Base-by-base conservation (phyloP, 2,113 vertebrate genomes). In the Calypte anna region DNA sequence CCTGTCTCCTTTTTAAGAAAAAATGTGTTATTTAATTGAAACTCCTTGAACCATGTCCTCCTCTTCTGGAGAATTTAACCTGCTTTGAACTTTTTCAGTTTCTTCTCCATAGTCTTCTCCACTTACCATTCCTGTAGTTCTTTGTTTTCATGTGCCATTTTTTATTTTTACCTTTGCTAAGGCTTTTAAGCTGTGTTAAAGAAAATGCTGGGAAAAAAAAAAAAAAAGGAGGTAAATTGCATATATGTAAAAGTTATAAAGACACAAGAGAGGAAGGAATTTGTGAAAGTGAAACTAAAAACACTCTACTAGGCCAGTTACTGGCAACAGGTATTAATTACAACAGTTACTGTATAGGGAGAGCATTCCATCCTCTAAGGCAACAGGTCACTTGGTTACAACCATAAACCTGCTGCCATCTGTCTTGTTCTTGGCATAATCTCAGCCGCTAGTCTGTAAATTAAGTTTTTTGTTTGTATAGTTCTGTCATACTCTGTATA, bases 1-100 rank as follows among this genome's bases (percentile, higher is more conserved):
- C 38, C n/a, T 77, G 11, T 86, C 44, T 89, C 38, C 21, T 91
- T 92, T 83, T 81, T 67, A 87, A 96, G 69, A 86, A 81, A 91
- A 82, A 81, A 9, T 51, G 11, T 69, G 54, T 58, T 89, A 51
- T 85, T 91, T 75, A 54, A 54, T 84, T 94, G 69, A 84, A 92
- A 72, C 33, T 78, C 12, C 38, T 78, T 86, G 44, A 86, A 51
- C 17, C 18, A 8, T 81, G 59, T 46, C 86, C 64, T 74, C 19
- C 11, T 38, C 89, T 95, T 91, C 54, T 75, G 25, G 53, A 95
- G 43, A 84, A 84, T 84, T 93, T 63, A 59, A 89, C 84, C 55
- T 55, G 28, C 61, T 91, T 81, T 89, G 68, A 86, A 75, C 16
- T 44, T 53, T 82, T 93, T 80, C 30, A 43, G 30, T 77, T 74